Conservation (phyloP, 2,888 invertebrate genomes). For the Magallana nippona region DNA sequence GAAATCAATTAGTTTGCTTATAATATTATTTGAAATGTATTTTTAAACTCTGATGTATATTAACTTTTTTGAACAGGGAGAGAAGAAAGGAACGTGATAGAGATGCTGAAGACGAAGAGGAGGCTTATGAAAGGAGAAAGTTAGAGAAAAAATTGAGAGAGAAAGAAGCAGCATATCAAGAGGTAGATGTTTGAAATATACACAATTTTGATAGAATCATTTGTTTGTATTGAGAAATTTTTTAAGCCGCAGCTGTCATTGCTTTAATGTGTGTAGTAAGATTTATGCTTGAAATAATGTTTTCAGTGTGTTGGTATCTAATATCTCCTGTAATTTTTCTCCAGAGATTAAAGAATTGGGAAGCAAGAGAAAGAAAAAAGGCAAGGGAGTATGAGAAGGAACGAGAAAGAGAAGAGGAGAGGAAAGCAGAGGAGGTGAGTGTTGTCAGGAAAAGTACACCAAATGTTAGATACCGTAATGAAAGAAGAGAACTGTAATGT, state of each 20-base stretch:
- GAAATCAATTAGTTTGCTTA: too few species aligned
- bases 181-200: constrained; percentile 79
- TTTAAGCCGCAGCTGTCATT: not conserved
- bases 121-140: constrained; percentile 93
- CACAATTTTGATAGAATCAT: too few species aligned
- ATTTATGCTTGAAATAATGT: too few species aligned
- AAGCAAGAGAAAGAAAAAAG: constrained; percentile 80
- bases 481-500: too few species aligned
- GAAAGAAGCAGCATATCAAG: constrained; percentile 98
- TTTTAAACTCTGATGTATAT: not conserved
- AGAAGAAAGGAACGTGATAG: constrained; percentile 71
- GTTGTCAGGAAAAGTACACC: not conserved
- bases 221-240: not conserved
- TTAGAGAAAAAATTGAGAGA: constrained; percentile 94
- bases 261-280: not conserved
- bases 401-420: constrained; percentile 90
- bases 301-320: not conserved
- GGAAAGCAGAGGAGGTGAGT: constrained; percentile 88
- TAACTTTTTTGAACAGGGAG: constrained; percentile 57
- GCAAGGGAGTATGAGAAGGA: constrained; percentile 93
- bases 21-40: too few species aligned
- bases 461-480: not conserved
- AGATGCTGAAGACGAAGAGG: constrained; percentile 88
- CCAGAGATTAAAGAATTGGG: constrained; percentile 83
- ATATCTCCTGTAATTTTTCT: constrained; percentile 31